Evolutionary conservation across 2,888 invertebrate genomes (phyloP).

Genomic region (Spodoptera exigua): DNA sequence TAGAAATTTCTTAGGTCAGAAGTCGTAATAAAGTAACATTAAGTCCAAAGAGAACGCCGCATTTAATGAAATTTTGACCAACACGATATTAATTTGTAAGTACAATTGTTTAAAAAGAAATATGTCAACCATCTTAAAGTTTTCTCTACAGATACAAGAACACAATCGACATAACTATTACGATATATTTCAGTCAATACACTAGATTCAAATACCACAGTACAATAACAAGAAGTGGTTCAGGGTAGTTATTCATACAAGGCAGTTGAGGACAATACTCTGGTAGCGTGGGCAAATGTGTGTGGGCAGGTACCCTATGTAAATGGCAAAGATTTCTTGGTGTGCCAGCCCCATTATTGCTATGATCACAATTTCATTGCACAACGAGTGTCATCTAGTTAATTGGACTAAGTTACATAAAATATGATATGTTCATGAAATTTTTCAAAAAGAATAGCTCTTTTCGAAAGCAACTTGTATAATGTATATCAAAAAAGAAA

Average conservation of each 20-base stretch:
- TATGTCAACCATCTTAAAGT: slow-evolving; percentile 26
- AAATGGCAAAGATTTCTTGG: slow-evolving; percentile 76
- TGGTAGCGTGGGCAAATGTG: slow-evolving; percentile 67
- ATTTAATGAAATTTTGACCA: slow-evolving; percentile 46
- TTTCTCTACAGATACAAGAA: slow-evolving; percentile 13
- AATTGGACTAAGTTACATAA: slow-evolving; percentile 66
- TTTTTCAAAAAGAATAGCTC: slow-evolving; percentile 11
- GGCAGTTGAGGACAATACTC: slow-evolving; percentile 62
- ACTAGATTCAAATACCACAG: slow-evolving; percentile 50
- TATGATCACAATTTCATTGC: slow-evolving; percentile 73
- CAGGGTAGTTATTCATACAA: slow-evolving; percentile 62
- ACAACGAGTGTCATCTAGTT: slow-evolving; percentile 67
- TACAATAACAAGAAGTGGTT: slow-evolving; percentile 61
- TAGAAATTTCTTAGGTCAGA: slow-evolving; percentile 68
- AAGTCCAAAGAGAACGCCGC: slow-evolving; percentile 31
- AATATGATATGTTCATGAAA: slow-evolving; percentile 9
- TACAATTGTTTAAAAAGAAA: slow-evolving; percentile 21
- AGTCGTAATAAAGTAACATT: slow-evolving; percentile 52
- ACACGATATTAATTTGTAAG: slow-evolving; percentile 15
- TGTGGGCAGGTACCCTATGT: slow-evolving; percentile 73
- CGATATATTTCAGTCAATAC: slow-evolving; percentile 45
- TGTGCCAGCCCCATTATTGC: slow-evolving; percentile 66
- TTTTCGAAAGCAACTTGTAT: slow-evolving; percentile 38
- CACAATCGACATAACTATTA: slow-evolving; percentile 18
- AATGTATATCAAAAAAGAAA: slow-evolving; percentile 30